phyloP scores from a whole-genome alignment of 2,888 invertebrate species.

The Strigamia transsilvanica region DNA sequence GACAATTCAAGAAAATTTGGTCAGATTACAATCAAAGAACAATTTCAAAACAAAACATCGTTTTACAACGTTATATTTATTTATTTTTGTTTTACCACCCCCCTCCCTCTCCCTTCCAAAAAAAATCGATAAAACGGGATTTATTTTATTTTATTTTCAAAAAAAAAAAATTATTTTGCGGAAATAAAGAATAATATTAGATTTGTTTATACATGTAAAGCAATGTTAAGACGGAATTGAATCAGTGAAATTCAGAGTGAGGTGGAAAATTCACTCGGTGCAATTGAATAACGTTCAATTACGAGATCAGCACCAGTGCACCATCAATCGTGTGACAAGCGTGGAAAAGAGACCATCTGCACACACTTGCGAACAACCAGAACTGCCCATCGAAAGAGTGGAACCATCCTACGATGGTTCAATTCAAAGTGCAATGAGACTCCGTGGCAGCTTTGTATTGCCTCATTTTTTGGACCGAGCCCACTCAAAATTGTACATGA shows the following conservation, averaged over 20 bases:
- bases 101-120: no score
- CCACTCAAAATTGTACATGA: conserved; percentile 13
- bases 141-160: not conserved
- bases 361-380: conserved; percentile 30
- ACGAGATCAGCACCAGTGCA: conserved; percentile 26
- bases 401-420: conserved; percentile 30
- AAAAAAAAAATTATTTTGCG: not conserved
- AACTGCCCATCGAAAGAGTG: conserved; percentile 22
- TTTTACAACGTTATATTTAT: no score
- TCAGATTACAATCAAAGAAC: no score
- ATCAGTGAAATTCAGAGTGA: conserved; percentile 20
- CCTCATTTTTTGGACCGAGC: conserved; percentile 16
- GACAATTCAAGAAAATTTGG: no score
- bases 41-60: no score
- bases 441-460: conserved; percentile 25
- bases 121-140: not conserved
- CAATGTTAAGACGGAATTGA: conserved; percentile 11
- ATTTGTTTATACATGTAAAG: not conserved
- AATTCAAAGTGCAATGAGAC: conserved; percentile 11
- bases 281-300: conserved; percentile 30
- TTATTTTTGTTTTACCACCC: no score
- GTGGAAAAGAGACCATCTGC: conserved; percentile 30
- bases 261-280: conserved; percentile 21
- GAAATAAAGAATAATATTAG: not conserved
- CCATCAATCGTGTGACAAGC: conserved; percentile 30